Evolutionary conservation across 2,888 invertebrate species (phyloP).

Genomic region (Cistogaster globosa): DNA sequence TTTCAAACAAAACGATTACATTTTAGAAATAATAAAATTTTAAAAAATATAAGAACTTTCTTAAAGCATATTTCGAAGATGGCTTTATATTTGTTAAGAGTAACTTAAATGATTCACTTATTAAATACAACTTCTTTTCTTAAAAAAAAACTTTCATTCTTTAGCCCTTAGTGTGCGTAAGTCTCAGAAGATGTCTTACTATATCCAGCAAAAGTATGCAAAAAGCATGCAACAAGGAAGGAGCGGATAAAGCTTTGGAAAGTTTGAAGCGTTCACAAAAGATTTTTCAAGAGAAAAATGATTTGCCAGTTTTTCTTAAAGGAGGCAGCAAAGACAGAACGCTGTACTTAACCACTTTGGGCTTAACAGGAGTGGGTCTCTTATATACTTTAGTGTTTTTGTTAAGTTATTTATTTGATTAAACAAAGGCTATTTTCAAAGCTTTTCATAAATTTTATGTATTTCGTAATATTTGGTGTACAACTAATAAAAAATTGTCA

Average conservation of each 20-base stretch:
- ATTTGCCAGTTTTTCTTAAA: constrained; percentile 83
- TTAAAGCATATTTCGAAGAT: background rate
- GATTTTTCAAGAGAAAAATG: constrained; percentile 78
- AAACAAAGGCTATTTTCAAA: background rate
- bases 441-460: constrained; percentile 43
- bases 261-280: constrained; percentile 66
- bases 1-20: too few species aligned
- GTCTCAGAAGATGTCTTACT: constrained; percentile 15
- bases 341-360: constrained; percentile 79
- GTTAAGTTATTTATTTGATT: constrained; percentile 73
- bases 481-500: constrained; percentile 56
- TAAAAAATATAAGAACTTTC: too few species aligned
- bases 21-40: too few species aligned
- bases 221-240: background rate
- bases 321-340: constrained; percentile 82
- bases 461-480: constrained; percentile 39
- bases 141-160: background rate
- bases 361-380: constrained; percentile 76
- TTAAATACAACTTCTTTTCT: background rate
- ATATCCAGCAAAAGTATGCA: constrained; percentile 9
- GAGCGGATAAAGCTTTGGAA: background rate
- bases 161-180: constrained; percentile 25
- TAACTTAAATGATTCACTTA: background rate
- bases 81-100: constrained; percentile 24
- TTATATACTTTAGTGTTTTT: constrained; percentile 70